phyloP scores from a whole-genome alignment of 2,113 vertebrate genomes.

The mouse (Mus musculus) region GRCm39 chr9:18170501-18171000 shows the following conservation, averaged over 20 bases:
- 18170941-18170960: constrained; percentile 18
- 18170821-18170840: constrained; percentile 13
- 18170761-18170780: not conserved
- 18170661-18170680: not conserved
- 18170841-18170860: not conserved
- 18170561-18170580: constrained; percentile 27
- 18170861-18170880: not conserved
- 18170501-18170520: constrained; percentile 10
- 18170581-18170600: not conserved
- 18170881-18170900: not conserved
- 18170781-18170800: constrained; percentile 21
- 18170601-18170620: not conserved
- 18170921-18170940: not conserved
- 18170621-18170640: not conserved
- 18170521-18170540: not conserved
- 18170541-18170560: constrained; percentile 51
- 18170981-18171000: constrained; percentile 35
- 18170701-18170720: not conserved
- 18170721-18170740: not conserved
- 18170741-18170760: constrained; percentile 4
- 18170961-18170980: not conserved
- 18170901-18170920: not conserved
- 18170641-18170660: not conserved
- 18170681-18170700: constrained; percentile 5
- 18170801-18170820: not conserved